Conservation (phyloP, 1,140 invertebrate genomes). For the Macrobrachium rosenbergii region DNA sequence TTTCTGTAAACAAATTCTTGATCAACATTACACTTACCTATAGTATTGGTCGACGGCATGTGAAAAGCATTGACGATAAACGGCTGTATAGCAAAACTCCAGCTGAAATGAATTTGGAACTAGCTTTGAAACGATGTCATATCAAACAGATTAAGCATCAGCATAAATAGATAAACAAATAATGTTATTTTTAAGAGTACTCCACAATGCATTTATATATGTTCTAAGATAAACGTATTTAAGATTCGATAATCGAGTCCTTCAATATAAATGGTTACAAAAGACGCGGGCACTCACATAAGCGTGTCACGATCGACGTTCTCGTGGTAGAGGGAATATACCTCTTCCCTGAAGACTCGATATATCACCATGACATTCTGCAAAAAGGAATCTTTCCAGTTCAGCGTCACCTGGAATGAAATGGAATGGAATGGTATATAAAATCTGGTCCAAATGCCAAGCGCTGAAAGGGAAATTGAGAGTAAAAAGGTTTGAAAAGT, state of each 20-base stretch:
- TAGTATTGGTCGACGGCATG: slow-evolving; percentile 29
- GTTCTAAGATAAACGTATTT: too few species aligned
- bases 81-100: slow-evolving; percentile 35
- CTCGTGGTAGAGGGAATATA: slow-evolving; percentile 26
- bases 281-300: slow-evolving; percentile 27
- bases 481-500: too few species aligned
- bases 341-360: slow-evolving; percentile 34
- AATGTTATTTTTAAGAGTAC: too few species aligned
- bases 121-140: too few species aligned
- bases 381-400: not conserved
- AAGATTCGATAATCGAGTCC: too few species aligned
- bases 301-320: slow-evolving; percentile 16
- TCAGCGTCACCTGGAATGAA: too few species aligned
- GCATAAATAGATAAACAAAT: too few species aligned
- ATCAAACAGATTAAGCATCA: too few species aligned
- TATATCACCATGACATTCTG: slow-evolving; percentile 28
- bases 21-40: not conserved
- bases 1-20: not conserved
- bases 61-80: slow-evolving; percentile 42
- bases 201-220: too few species aligned
- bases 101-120: not conserved
- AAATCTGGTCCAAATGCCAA: too few species aligned
- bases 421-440: too few species aligned
- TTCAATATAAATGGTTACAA: not conserved
- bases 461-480: too few species aligned